Evolutionary conservation across 2,113 vertebrate genomes (phyloP), one percentile per base, ranked within the genome.

Genomic region (Anas platyrhynchos): DNA sequence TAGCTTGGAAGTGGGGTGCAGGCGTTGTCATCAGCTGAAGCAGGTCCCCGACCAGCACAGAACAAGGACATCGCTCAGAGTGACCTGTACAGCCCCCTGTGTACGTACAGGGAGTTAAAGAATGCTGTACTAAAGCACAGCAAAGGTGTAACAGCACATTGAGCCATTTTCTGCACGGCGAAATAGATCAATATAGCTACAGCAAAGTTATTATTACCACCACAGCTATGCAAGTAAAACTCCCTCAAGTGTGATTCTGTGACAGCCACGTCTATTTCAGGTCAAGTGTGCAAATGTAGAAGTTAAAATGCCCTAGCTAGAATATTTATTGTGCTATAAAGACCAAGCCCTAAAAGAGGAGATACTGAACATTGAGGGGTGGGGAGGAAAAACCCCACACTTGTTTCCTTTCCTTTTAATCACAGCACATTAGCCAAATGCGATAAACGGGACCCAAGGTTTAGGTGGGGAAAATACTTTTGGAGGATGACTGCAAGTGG

Each of bases 311-410:
- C 6, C 38, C 1, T 0, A 21, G 7, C 31, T 23, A 11, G 23
- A 61, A 11, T 2, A 5, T 14, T 67, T 54, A 3, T 26, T n/a
- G 46, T 71, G 56, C 18, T 74, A 3, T 1, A 43, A 27, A 65
- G 36, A 41, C 10, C 44, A 66, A 3, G 3, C 13, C 31, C 20
- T 58, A 2, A 32, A 32, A 48, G 20, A 66, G 2, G 6, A 8
- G 46, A 56, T 46, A 21, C 7, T 43, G 62, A 87, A 58, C 0
- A 1, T 7, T 17, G 1, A 2, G 36, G 38, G 26, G 17, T 27
- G 25, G 9, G 6, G 11, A 34, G 9, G 9, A 6, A 44, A 16
- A 1, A 0, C 0, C 16, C 41, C 50, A 1, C 17, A 27, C 11
- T 15, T 10, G 25, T 6, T 50, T 58, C 31, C 32, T 25, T 13